Evolutionary conservation across 2,888 invertebrate species (phyloP).

Genomic region (Aelia acuminata): DNA sequence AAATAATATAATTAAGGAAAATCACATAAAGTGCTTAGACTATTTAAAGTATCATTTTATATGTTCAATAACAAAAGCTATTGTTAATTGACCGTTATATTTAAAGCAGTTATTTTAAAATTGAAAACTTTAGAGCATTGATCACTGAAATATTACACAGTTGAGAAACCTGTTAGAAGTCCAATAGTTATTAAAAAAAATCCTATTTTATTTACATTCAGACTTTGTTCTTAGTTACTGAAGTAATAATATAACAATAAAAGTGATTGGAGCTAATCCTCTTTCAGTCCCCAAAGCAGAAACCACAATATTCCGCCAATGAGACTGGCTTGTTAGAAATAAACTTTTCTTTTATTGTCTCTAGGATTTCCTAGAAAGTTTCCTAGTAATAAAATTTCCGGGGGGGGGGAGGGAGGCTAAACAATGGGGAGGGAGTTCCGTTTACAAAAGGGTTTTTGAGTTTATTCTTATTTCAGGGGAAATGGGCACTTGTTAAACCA

Average conservation of each 20-base stretch:
- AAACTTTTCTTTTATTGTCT: background rate
- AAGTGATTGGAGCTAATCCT: background rate
- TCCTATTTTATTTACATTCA: background rate
- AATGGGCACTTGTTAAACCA: background rate
- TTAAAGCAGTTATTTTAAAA: too few relatives aligned
- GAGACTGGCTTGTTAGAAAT: background rate
- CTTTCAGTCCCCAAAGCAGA: background rate
- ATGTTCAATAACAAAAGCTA: too few relatives aligned
- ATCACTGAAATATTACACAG: too few relatives aligned
- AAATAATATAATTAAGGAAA: too few relatives aligned
- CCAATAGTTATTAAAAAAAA: background rate
- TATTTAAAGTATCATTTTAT: too few relatives aligned
- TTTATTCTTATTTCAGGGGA: background rate
- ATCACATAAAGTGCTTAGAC: too few relatives aligned
- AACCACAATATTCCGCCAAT: background rate
- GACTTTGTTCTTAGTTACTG: background rate
- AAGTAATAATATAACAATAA: background rate
- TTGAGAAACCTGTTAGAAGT: background rate
- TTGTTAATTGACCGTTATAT: too few relatives aligned
- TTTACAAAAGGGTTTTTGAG: background rate
- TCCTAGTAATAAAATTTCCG: background rate
- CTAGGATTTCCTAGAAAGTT: background rate
- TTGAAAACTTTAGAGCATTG: too few relatives aligned
- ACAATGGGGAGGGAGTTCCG: background rate
- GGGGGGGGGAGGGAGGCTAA: too few relatives aligned